Conservation (phyloP, 2,797 vertebrate genomes). For the Acrossocheilus wenchowensis region DNA sequence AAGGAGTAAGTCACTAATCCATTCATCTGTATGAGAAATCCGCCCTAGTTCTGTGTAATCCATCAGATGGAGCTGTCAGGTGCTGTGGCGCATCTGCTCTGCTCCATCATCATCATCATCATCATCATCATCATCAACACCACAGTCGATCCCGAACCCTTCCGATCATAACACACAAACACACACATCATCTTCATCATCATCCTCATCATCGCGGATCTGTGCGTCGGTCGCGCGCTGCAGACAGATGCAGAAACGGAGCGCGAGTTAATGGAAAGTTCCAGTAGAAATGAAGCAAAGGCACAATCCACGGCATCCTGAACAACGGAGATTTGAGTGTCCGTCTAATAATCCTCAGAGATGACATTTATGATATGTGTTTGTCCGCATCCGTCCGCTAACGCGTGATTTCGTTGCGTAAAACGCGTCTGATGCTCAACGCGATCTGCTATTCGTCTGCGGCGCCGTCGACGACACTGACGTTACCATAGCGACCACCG, state of each 20-base stretch:
- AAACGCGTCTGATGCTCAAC: neutral
- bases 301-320: conserved; percentile 51
- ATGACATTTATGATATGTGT: neutral
- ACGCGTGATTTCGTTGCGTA: neutral
- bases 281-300: conserved; percentile 67
- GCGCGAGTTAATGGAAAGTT: conserved; percentile 54
- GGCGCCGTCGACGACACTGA: conserved; percentile 27
- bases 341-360: neutral
- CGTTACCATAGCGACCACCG: conserved; percentile 17
- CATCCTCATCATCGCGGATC: conserved; percentile 8
- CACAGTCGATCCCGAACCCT: conserved; percentile 54
- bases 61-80: neutral
- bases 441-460: conserved; percentile 21
- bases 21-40: neutral
- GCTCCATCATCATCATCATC: neutral
- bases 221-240: conserved; percentile 41
- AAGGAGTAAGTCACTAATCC: conserved; percentile 13
- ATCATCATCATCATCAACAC: neutral
- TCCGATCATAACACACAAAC: conserved; percentile 69
- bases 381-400: neutral
- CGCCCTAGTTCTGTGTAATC: neutral
- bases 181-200: conserved; percentile 51
- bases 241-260: neutral
- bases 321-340: neutral
- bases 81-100: conserved; percentile 9